Conservation (phyloP, 2,797 vertebrate genomes). For the Melanotaenia pygmaea region DNA sequence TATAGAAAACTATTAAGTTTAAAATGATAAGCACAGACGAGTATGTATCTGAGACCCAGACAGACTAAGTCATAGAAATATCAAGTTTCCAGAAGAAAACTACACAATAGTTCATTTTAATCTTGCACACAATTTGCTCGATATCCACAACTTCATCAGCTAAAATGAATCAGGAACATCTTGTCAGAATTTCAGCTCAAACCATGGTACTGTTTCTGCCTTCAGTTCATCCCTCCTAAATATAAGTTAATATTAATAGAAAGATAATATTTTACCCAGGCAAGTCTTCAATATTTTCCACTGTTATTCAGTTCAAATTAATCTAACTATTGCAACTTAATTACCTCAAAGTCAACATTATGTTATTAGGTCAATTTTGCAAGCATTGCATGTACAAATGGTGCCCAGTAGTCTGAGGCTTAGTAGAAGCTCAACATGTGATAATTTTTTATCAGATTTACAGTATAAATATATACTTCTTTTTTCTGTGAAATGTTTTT, state of each 20-base stretch:
- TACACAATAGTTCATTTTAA: conserved; percentile 40
- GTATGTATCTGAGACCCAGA: conserved; percentile 58
- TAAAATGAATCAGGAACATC: not conserved
- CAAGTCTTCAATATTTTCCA: not conserved
- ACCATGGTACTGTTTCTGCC: not conserved
- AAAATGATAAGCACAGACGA: conserved; percentile 53
- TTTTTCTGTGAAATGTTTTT: too few species aligned
- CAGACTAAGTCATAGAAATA: conserved; percentile 45
- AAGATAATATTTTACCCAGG: too few species aligned
- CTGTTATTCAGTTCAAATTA: not conserved
- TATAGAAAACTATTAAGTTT: conserved; percentile 59
- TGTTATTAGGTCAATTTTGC: too few species aligned
- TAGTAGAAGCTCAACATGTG: too few species aligned
- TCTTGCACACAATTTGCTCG: conserved; percentile 38
- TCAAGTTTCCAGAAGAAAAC: conserved; percentile 41
- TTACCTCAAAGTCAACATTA: too few species aligned
- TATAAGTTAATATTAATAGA: too few species aligned
- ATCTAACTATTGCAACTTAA: too few species aligned
- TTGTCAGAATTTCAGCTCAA: too few species aligned
- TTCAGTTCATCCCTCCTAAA: not conserved
- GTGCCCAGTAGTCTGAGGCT: too few species aligned
- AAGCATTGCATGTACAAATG: too few species aligned
- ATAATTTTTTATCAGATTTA: too few species aligned
- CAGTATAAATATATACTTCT: too few species aligned
- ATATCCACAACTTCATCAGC: conserved; percentile 11